These are phyloP conservation scores for Acipenser ruthenus DNA, from an alignment of 2,797 vertebrate species.

Conservation along the genomic window DNA sequence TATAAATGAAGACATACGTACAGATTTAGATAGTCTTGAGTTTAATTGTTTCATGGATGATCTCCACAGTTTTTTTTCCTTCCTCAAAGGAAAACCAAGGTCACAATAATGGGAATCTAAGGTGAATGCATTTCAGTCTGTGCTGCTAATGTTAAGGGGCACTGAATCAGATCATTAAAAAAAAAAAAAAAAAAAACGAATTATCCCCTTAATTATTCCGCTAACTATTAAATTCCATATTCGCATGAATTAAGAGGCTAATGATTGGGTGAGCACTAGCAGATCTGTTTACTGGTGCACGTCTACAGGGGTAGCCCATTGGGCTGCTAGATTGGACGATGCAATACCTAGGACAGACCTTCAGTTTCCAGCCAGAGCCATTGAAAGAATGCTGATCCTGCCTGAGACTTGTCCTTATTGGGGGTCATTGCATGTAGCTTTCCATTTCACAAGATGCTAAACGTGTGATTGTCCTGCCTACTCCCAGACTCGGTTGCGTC, in stretches of 20 bases:
- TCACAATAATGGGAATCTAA: constrained; percentile 67
- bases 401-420: no score
- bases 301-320: constrained; percentile 56
- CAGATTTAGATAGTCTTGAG: no score
- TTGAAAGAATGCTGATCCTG: no score
- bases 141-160: constrained; percentile 57
- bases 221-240: constrained; percentile 46
- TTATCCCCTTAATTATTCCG: constrained; percentile 73
- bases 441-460: no score
- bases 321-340: constrained; percentile 24
- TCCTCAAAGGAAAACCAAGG: constrained; percentile 56
- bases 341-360: no score
- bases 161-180: constrained; percentile 77
- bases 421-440: no score
- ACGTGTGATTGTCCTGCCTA: no score
- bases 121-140: constrained; percentile 62
- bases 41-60: no score
- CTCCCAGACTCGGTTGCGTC: no score
- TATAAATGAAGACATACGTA: no score
- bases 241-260: constrained; percentile 39
- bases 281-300: constrained; percentile 45
- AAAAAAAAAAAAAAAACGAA: constrained; percentile 43
- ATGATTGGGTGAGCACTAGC: constrained; percentile 46
- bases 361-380: no score
- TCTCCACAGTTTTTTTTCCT: no score